Evolutionary conservation across 2,888 invertebrate genomes (phyloP).

Genomic region (Nephrotoma appendiculata): DNA sequence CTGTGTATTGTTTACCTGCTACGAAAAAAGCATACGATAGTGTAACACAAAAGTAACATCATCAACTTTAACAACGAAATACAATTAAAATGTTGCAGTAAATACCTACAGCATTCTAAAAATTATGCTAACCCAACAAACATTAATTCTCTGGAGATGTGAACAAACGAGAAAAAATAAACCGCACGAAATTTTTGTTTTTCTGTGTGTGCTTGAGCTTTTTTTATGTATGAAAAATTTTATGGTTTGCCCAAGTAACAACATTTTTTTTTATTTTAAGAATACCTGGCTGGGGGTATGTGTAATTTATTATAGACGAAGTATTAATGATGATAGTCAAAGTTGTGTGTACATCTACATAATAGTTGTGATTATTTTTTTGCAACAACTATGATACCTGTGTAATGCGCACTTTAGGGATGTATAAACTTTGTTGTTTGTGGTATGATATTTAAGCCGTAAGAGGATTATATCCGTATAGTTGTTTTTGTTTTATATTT

Average conservation of each 20-base stretch:
- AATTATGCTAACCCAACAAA: neutral
- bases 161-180: neutral
- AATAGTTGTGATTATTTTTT: too few relatives aligned
- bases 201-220: neutral
- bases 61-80: neutral
- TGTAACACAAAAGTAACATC: neutral
- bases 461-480: too few relatives aligned
- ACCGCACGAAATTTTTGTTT: neutral
- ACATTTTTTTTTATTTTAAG: neutral
- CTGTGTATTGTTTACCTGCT: neutral
- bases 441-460: too few relatives aligned
- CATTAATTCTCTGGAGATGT: neutral
- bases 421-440: too few relatives aligned
- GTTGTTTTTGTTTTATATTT: too few relatives aligned
- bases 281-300: neutral
- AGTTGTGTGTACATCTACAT: too few relatives aligned
- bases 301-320: too few relatives aligned
- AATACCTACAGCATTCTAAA: neutral
- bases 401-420: too few relatives aligned
- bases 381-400: too few relatives aligned
- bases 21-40: neutral
- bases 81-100: neutral
- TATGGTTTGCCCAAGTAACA: neutral
- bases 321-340: too few relatives aligned
- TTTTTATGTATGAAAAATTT: neutral